Evolutionary conservation across 2,113 vertebrate species (phyloP).

Genomic region (Donacobius atricapilla): DNA sequence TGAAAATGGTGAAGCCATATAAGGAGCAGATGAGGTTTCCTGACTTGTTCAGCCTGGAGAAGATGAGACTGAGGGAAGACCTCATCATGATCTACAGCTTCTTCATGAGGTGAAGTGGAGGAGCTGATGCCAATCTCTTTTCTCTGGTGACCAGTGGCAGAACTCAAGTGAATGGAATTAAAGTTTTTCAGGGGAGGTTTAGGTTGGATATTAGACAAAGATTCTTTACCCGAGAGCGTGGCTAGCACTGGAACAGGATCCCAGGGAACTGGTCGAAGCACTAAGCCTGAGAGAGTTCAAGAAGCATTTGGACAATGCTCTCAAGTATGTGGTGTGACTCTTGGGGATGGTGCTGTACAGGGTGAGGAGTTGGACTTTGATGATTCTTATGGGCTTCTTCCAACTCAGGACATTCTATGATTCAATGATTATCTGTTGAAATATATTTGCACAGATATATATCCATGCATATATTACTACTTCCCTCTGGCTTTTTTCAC

Average conservation of each 20-base stretch:
- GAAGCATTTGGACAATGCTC: background rate
- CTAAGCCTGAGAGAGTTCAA: background rate
- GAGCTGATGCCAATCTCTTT: background rate
- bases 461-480: background rate
- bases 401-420: background rate
- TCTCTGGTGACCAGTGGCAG: background rate
- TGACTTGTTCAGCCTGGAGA: background rate
- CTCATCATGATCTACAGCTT: background rate
- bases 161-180: background rate
- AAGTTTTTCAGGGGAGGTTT: background rate
- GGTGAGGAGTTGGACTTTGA: background rate
- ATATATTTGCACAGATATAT: background rate
- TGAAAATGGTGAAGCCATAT: background rate
- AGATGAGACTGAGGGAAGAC: background rate
- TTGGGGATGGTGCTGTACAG: background rate
- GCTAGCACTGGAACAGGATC: background rate
- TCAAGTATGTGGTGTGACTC: background rate
- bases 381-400: background rate
- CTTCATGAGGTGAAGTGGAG: background rate
- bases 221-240: background rate
- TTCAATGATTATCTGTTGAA: background rate
- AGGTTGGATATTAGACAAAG: background rate
- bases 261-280: background rate
- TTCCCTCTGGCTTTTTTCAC: background rate
- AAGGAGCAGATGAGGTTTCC: background rate